A percentile compares a stretch with the other conserved stretches of the same genome.
These are phyloP conservation scores for Aphaenogaster floridana DNA, from an alignment of 1,140 invertebrate genomes.

Conservation along the genomic window DNA sequence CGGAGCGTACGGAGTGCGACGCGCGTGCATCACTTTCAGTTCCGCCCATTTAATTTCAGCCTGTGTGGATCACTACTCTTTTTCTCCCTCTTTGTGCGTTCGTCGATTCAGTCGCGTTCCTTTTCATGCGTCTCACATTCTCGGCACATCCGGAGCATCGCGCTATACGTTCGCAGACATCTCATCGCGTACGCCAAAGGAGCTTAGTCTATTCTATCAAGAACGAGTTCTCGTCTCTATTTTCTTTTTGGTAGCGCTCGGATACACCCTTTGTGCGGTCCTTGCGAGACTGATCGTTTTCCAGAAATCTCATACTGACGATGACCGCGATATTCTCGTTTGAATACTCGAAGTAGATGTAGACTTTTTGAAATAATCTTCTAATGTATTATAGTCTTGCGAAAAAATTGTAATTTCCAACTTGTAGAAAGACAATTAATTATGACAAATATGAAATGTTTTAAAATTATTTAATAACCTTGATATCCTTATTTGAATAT, in stretches of 20 bases:
- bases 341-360: neutral
- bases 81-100: neutral
- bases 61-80: conserved; percentile 22
- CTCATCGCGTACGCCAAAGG: conserved; percentile 27
- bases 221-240: neutral
- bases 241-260: conserved; percentile 3
- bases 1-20: neutral
- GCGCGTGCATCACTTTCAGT: conserved; percentile 19
- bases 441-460: neutral
- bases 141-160: neutral
- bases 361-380: neutral
- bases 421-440: neutral
- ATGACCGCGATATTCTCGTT: neutral
- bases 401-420: neutral
- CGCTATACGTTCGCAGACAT: neutral
- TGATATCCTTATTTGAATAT: neutral
- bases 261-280: neutral
- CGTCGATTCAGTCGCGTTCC: conserved; percentile 18
- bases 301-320: conserved; percentile 39
- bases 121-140: conserved; percentile 6
- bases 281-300: conserved; percentile 18
- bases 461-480: neutral
- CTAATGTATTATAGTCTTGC: neutral
- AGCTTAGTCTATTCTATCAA: neutral
- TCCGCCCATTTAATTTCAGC: conserved; percentile 35